phyloP scores from a whole-genome alignment of 2,797 vertebrate genomes.

The Malacoctenus gilli region DNA sequence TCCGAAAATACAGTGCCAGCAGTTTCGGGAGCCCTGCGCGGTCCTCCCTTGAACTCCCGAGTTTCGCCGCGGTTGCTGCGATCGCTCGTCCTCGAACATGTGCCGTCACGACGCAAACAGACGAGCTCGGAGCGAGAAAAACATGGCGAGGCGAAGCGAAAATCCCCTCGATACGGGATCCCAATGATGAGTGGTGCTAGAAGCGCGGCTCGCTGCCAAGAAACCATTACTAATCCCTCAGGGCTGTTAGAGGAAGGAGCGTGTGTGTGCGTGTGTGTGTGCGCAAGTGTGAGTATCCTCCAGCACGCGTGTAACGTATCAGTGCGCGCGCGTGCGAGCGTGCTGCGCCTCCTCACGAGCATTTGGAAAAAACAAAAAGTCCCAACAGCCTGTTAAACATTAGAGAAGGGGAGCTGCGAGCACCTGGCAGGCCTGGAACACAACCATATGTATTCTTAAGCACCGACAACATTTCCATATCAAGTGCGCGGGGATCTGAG shows the following conservation, averaged over 20 bases:
- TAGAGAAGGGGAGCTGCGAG: constrained; percentile 52
- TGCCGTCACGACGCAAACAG: constrained; percentile 56
- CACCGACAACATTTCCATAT: constrained; percentile 19
- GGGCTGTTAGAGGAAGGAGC: constrained; percentile 58
- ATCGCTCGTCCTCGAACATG: constrained; percentile 51
- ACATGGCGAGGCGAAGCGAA: constrained; percentile 57
- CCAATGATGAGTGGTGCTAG: constrained; percentile 65
- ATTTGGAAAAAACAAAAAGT: constrained; percentile 33
- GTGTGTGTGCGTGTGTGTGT: constrained; percentile 55
- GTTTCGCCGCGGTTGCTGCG: constrained; percentile 47
- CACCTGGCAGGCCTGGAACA: constrained; percentile 47
- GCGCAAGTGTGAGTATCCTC: constrained; percentile 43
- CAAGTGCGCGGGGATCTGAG: neutral
- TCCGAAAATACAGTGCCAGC: constrained; percentile 38
- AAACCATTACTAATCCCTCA: constrained; percentile 70
- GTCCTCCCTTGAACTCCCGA: constrained; percentile 43
- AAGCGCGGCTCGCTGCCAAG: constrained; percentile 67
- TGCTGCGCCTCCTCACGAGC: constrained; percentile 26
- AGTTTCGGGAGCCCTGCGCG: constrained; percentile 50
- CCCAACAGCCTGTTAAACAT: constrained; percentile 72
- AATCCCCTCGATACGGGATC: constrained; percentile 66
- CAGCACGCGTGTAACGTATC: constrained; percentile 41
- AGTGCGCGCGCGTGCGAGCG: constrained; percentile 20
- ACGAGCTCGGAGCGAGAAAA: constrained; percentile 60
- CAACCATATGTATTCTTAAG: constrained; percentile 19